Evolutionary conservation across 2,888 invertebrate genomes (phyloP).

Genomic region (Caprella mutica): DNA sequence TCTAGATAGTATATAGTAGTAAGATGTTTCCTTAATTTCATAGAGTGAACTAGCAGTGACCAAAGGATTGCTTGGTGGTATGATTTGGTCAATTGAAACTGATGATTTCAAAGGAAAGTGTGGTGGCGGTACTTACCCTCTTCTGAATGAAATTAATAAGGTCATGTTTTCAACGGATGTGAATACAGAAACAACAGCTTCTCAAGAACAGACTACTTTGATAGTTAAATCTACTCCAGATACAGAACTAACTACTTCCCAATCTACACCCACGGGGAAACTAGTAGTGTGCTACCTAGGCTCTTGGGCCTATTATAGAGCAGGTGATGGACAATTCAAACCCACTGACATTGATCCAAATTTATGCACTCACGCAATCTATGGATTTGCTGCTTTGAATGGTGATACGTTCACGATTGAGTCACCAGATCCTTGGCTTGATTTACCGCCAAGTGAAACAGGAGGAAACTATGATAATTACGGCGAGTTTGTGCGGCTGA

Average conservation of each 20-base stretch:
- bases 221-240: too few relatives aligned
- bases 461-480: constrained; percentile 16
- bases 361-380: constrained; percentile 63
- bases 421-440: constrained; percentile 19
- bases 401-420: constrained; percentile 40
- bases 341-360: constrained; percentile 54
- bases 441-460: constrained; percentile 13
- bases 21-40: neutral
- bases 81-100: constrained; percentile 83
- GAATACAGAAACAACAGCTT: too few relatives aligned
- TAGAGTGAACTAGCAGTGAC: constrained; percentile 50
- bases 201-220: too few relatives aligned
- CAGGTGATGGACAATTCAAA: constrained; percentile 52
- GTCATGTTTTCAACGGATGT: too few relatives aligned
- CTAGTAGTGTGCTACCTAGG: constrained; percentile 29
- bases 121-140: constrained; percentile 51
- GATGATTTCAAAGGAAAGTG: constrained; percentile 72
- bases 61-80: constrained; percentile 59
- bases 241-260: too few relatives aligned
- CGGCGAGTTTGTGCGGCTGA: constrained; percentile 34
- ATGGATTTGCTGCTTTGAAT: constrained; percentile 58
- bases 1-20: too few relatives aligned
- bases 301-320: constrained; percentile 45
- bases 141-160: constrained; percentile 60
- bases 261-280: too few relatives aligned